Percentiles rank a stretch among this genome's conserved stretches.
These are phyloP conservation scores for Drosophila percnosoma DNA, from an alignment of 2,888 invertebrate genomes.

Conservation along the genomic window DNA sequence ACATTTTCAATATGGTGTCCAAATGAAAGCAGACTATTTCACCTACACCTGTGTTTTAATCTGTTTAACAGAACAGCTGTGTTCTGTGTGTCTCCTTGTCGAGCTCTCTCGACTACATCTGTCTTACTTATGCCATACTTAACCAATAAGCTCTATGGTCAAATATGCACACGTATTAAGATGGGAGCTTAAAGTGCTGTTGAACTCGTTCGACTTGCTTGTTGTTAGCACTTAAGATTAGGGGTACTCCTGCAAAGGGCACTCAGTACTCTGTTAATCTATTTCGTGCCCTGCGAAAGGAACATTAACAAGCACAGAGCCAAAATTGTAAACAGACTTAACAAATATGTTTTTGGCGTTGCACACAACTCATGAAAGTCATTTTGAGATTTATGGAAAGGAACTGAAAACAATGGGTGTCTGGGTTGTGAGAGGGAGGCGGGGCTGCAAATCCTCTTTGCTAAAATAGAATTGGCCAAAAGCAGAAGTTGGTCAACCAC, in stretches of 20 bases:
- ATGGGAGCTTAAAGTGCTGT: background rate
- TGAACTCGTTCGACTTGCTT: background rate
- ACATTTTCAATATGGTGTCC: background rate
- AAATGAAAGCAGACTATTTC: background rate
- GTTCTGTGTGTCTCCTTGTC: background rate
- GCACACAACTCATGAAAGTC: slow-evolving; percentile 13
- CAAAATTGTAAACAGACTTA: slow-evolving; percentile 11
- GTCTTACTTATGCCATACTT: background rate
- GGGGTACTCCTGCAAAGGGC: background rate
- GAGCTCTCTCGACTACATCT: background rate
- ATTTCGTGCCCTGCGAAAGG: background rate
- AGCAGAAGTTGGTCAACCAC: background rate
- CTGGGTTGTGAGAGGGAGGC: background rate
- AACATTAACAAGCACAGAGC: background rate
- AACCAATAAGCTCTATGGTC: background rate
- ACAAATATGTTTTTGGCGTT: slow-evolving; percentile 20
- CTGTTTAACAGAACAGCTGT: background rate
- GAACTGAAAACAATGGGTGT: background rate
- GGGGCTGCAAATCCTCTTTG: slow-evolving; percentile 4
- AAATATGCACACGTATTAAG: background rate
- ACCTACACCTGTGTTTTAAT: background rate
- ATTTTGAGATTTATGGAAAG: background rate
- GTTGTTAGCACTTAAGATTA: background rate
- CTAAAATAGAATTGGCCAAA: background rate
- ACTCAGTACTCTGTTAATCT: background rate